Conservation (phyloP, 2,113 vertebrate species). For the Excalfactoria chinensis region DNA sequence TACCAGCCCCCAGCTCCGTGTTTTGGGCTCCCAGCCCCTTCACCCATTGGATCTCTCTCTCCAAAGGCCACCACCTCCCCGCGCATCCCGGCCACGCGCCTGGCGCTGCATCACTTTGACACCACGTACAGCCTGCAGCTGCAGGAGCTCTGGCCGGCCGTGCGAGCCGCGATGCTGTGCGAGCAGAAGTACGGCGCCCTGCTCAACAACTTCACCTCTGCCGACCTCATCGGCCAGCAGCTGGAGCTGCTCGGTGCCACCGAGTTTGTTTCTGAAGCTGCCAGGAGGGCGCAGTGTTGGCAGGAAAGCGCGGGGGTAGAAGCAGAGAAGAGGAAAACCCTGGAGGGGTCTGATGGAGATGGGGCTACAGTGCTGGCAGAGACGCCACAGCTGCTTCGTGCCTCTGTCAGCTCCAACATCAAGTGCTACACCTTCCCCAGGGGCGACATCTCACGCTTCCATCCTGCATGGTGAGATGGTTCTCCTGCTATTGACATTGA, state of each 20-base stretch:
- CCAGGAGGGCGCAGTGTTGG: fast-evolving
- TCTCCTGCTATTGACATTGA: not conserved
- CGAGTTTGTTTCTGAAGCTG: constrained; percentile 80
- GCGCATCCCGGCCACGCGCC: constrained; percentile 70
- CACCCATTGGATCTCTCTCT: not conserved
- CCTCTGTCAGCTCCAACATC: constrained; percentile 79
- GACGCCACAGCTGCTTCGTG: fast-evolving
- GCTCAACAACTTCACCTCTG: constrained; percentile 85
- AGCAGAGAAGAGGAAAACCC: not conserved
- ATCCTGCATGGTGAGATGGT: constrained; percentile 83
- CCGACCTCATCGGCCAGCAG: constrained; percentile 20
- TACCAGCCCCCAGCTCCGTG: no score
- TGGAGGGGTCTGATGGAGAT: not conserved
- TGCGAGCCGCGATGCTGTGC: constrained; percentile 85
- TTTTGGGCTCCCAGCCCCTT: no score
- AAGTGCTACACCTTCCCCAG: constrained; percentile 90
- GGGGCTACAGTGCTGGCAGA: not conserved
- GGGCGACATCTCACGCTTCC: constrained; percentile 87
- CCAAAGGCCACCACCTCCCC: constrained; percentile 83
- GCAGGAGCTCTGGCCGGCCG: constrained; percentile 86
- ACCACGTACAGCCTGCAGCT: constrained; percentile 82
- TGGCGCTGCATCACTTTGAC: constrained; percentile 91
- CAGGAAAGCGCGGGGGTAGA: fast-evolving
- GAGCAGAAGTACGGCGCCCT: constrained; percentile 94
- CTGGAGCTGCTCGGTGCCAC: constrained; percentile 78